phyloP scores from a whole-genome alignment of 1,140 invertebrate species.

The Wiebesia pumilae region DNA sequence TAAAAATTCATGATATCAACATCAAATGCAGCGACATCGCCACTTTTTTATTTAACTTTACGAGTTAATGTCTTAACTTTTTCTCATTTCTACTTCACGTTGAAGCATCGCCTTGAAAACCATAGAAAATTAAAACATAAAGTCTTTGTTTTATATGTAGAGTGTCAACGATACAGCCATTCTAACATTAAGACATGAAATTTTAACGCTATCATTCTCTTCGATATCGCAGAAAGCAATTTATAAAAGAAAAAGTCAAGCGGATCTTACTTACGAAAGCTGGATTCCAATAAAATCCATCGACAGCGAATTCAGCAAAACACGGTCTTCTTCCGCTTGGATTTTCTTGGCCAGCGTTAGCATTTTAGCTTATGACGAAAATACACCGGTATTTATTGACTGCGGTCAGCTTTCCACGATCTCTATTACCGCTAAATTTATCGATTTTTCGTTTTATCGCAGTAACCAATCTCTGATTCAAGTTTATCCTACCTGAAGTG shows the following conservation, averaged over 20 bases:
- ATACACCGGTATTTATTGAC: neutral
- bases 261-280: neutral
- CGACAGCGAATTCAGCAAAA: neutral
- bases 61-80: neutral
- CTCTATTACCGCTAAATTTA: neutral
- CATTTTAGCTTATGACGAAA: too few species aligned
- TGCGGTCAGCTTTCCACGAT: neutral
- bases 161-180: neutral
- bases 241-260: neutral
- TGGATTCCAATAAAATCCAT: neutral
- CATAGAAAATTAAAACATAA: neutral
- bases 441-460: neutral
- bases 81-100: neutral
- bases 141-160: neutral
- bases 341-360: neutral
- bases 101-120: neutral
- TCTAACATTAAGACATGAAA: neutral
- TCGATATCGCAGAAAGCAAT: neutral
- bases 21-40: neutral
- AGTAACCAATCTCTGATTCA: too few species aligned
- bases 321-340: neutral
- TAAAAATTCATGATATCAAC: neutral
- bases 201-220: neutral
- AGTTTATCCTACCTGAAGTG: neutral
- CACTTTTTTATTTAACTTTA: neutral